Conservation (phyloP, 2,113 vertebrate genomes). For the Syrrhaptes paradoxus region DNA sequence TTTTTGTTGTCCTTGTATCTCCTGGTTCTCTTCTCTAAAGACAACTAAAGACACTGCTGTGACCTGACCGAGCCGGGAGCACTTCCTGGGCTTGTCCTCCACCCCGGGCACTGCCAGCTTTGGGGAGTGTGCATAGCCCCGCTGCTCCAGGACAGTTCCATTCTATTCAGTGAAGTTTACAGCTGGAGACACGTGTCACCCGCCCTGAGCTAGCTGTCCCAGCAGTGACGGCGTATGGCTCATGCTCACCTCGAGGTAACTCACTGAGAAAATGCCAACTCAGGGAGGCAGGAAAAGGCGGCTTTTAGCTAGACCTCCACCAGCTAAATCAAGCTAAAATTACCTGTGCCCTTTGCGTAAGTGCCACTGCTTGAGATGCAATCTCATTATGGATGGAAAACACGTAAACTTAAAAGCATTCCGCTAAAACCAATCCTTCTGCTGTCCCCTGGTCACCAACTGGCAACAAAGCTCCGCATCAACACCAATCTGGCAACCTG, state of each 20-base stretch:
- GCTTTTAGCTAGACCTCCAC: background rate
- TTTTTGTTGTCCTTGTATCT: background rate
- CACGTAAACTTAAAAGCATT: background rate
- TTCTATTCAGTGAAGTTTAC: background rate
- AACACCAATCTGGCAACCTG: conserved; percentile 37
- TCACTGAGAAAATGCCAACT: background rate
- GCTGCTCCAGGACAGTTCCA: background rate
- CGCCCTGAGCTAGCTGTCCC: background rate
- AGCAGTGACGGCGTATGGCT: background rate
- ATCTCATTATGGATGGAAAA: background rate
- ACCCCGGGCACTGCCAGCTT: background rate
- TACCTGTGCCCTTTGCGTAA: background rate
- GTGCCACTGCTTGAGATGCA: conserved; percentile 11
- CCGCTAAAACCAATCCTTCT: conserved; percentile 42
- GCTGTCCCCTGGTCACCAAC: conserved; percentile 27
- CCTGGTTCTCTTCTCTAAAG: background rate
- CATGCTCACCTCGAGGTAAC: background rate
- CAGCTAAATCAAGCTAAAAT: conserved; percentile 6
- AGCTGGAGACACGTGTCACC: background rate
- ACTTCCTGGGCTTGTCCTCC: background rate
- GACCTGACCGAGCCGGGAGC: background rate
- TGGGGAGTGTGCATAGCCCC: background rate
- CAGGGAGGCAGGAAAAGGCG: background rate
- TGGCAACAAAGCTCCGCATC: conserved; percentile 16
- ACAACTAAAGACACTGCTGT: background rate